Base-by-base conservation (phyloP, 2,888 invertebrate species). In the Metacarcinus magister region DNA sequence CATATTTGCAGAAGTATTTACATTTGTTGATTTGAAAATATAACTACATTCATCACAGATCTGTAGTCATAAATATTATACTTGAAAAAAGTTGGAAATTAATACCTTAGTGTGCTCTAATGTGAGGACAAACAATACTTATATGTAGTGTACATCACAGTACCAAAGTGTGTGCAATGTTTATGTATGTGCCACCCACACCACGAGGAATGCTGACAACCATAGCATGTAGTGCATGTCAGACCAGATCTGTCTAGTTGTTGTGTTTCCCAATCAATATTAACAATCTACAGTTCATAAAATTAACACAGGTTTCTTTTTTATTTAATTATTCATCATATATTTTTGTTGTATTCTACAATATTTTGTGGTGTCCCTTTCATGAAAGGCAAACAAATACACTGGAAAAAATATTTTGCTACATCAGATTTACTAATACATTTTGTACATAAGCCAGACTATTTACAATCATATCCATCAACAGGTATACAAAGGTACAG, bases 391-490 rank as follows among this genome's bases (percentile, higher is more conserved):
- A 75, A 75, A 44, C 54, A 75, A 75, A 82, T 43, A 46, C 39
- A 93, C 1, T 32, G 7, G 39, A 43, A 10, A 93, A 87, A 39
- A 39, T 32, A 16, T 87, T 87, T 87, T 87, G 87, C 87, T 75
- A 95, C 48, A 95, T 89, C 44, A 82, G 39, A 92, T 90, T 89
- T 90, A 93, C 95, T 95, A 95, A 67, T 95, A 89, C 89, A 93
- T 93, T 95, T 95, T 95, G 95, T 95, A 95, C 95, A 95, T 93
- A 67, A 93, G 87, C 82, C 92, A 95, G 48, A 93, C 48, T 95
- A 95, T 93, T 75, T 93, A 93, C 95, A 92, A 89, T 48, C 43
- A 44, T 93, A 48, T 93, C 54, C 60, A 89, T 43, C 16, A 46
- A 93, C 48, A 93, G 75, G 67, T 67, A 90, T 95, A 75, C 93